Base-by-base conservation (phyloP, 2,888 invertebrate genomes). In the Ceriagrion tenellum region DNA sequence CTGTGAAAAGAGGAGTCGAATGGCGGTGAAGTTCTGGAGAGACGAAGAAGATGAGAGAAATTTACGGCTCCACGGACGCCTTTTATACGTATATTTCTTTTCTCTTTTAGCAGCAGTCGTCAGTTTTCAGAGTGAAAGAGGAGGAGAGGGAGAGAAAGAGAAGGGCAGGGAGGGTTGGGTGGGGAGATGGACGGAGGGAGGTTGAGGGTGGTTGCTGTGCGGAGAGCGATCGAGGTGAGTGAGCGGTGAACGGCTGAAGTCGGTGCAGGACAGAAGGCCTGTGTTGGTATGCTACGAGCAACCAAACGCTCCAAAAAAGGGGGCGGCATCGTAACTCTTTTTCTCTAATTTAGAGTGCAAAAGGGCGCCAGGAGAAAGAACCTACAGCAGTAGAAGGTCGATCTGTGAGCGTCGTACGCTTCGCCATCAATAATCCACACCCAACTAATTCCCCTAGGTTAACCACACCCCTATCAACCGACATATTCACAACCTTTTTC, bases 271-370 rank as follows among this genome's bases (percentile, higher is more conserved):
- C 0, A 6, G 47, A 47, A 47, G 4, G 69, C 26, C 30, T 35
- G 35, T 35, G 8, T 47, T 4, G 47, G 81, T 35, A 35, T 16
- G 93, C 40, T 74, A 93, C 69, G 93, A 55, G 93, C 47, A 74
- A 93, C 47, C 40, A 69, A 91, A 91, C 63, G 20, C 59, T 26
- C 26, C 35, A 26, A 35, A 59, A 59, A 59, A 20, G 59, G 93
- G 20, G 69, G 69, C 47, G 74, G 69, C 74, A 55, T 55, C 69
- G 93, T 93, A 93, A 93, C 69, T 40, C 26, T 40, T 35, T 8
- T 91, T 63, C 81, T 63, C 63, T 91, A 91, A 91, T 93, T 74
- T 93, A 63, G 93, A 40, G 93, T 74, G 91, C 93, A n/a, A 93
- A 93, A 93, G 93, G 93, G 63, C 69, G 63, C 69, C 63, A 16